A percentile compares a stretch with the other conserved stretches of the same genome.
These are phyloP conservation scores for Drosophila kikkawai DNA, from an alignment of 1,140 invertebrate genomes.

Conservation along the genomic window DNA sequence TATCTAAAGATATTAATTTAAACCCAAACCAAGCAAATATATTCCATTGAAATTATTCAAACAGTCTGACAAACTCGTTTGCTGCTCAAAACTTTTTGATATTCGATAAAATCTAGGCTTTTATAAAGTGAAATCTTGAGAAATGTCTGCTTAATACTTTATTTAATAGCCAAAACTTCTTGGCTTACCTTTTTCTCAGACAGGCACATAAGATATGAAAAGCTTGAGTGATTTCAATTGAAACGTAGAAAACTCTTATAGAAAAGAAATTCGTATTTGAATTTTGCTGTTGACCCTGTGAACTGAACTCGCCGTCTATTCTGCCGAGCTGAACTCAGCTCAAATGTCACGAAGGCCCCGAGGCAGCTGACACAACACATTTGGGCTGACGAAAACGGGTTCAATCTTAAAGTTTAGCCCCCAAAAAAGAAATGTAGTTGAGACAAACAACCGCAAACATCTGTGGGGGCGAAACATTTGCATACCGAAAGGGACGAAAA, in stretches of 20 bases:
- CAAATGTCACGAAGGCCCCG: conserved; percentile 29
- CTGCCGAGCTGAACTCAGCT: conserved; percentile 14
- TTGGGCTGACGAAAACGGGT: conserved; percentile 18
- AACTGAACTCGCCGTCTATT: neutral
- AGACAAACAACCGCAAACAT: conserved; percentile 66
- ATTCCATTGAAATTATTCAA: conserved; percentile 1
- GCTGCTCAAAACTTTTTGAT: conserved; percentile 10
- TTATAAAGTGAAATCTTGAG: neutral
- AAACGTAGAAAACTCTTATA: conserved; percentile 13
- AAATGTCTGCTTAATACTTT: conserved; percentile 12
- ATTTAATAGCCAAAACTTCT: conserved; percentile 17
- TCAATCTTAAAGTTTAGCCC: conserved; percentile 36
- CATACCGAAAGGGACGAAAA: conserved; percentile 26
- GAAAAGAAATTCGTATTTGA: conserved; percentile 14
- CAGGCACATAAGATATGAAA: neutral
- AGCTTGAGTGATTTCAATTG: conserved; percentile 35
- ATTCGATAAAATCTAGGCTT: conserved; percentile 5
- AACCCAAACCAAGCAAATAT: neutral
- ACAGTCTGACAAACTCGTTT: neutral
- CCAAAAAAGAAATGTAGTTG: conserved; percentile 29
- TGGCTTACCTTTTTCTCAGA: conserved; percentile 1
- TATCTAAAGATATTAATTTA: neutral
- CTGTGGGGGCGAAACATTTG: conserved; percentile 33
- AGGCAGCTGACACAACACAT: conserved; percentile 26
- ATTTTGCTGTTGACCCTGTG: conserved; percentile 28